These are phyloP conservation scores for Coccyzus lansbergi DNA, from an alignment of 2,797 vertebrate species.

Conservation along the genomic window DNA sequence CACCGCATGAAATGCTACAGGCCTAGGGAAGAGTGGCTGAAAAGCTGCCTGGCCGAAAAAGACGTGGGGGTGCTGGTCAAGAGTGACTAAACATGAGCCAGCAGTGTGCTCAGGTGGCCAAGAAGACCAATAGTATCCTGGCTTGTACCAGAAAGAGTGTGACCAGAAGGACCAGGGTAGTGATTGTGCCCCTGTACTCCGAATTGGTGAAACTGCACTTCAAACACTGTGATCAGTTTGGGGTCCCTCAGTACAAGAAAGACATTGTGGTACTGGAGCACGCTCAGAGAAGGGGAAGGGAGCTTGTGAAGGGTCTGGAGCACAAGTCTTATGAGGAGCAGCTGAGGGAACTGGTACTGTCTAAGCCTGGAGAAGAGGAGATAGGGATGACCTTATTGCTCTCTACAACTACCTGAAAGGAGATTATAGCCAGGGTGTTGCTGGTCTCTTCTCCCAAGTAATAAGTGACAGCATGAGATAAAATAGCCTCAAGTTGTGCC, in stretches of 20 bases:
- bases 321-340: too few species aligned
- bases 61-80: neutral
- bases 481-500: neutral
- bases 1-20: neutral
- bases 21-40: neutral
- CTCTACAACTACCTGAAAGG: too few species aligned
- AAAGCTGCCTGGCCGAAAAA: neutral
- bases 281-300: neutral
- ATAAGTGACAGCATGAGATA: neutral
- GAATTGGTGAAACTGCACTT: neutral
- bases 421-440: too few species aligned
- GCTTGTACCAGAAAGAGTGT: neutral
- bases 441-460: too few species aligned
- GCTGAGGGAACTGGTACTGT: too few species aligned
- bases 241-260: neutral
- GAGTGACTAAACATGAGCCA: neutral
- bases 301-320: neutral
- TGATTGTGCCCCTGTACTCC: neutral
- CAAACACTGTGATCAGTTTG: neutral
- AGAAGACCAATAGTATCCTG: neutral
- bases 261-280: neutral
- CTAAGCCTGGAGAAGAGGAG: too few species aligned
- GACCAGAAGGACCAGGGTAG: too few species aligned
- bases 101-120: neutral
- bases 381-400: too few species aligned